Evolutionary conservation across 2,888 invertebrate genomes (phyloP).

Genomic region (Shargacucullia verbasci): DNA sequence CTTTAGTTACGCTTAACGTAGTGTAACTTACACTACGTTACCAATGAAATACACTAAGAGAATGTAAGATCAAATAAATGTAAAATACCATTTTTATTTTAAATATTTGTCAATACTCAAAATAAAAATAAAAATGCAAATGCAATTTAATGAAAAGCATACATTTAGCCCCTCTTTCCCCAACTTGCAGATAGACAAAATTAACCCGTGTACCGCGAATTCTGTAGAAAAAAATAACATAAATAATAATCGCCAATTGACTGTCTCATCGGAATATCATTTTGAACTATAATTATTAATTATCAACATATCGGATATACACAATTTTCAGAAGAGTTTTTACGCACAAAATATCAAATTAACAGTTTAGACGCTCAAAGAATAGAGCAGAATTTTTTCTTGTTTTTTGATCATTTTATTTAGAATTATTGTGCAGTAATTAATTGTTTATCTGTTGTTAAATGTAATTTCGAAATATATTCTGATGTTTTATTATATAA

Average conservation of each 20-base stretch:
- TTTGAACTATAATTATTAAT: constrained; percentile 65
- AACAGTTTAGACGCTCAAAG: constrained; percentile 60
- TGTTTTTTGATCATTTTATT: constrained; percentile 42
- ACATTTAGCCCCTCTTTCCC: no score
- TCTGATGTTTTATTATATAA: constrained; percentile 85
- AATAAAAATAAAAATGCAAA: no score
- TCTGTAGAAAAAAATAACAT: constrained; percentile 23
- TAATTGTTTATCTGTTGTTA: constrained; percentile 71
- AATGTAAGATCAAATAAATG: no score
- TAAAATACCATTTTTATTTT: no score
- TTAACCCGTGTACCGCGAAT: constrained; percentile 34
- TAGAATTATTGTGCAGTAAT: constrained; percentile 42
- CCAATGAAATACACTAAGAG: no score
- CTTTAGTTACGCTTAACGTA: no score
- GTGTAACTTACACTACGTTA: no score
- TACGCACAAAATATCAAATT: constrained; percentile 74
- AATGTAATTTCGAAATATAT: constrained; percentile 86
- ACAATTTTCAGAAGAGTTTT: constrained; percentile 72
- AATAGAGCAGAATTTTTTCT: constrained; percentile 27
- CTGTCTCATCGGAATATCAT: constrained; percentile 75
- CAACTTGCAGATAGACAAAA: constrained; percentile 37
- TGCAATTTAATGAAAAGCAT: no score
- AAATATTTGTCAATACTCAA: no score
- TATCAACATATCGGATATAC: constrained; percentile 75
- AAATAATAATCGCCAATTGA: constrained; percentile 56